Evolutionary conservation across 2,113 vertebrate species (phyloP), one percentile per base, ranked within the genome.

Genomic region (Nothobranchius furzeri): DNA sequence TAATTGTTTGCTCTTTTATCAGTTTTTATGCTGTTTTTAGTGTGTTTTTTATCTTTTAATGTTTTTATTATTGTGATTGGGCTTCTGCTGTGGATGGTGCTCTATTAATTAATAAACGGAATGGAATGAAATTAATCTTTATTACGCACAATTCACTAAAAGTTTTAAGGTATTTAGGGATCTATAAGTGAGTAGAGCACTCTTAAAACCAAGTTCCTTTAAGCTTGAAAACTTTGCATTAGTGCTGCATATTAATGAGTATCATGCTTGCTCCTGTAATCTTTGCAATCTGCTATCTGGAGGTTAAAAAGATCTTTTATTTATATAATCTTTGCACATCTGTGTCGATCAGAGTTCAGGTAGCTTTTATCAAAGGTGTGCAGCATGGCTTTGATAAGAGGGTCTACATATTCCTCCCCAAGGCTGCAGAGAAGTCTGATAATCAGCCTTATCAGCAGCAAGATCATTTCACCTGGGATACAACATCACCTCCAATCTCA

Each of bases 301-400:
- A 88, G 78, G 80, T 83, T 68, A 68, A 24, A 78, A 56, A 64
- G 68, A 75, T 69, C 11, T 73, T 72, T 76, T 71, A 81, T 81
- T 76, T 67, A 79, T 87, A 74, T 81, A 75, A 86, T 85, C 81
- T 82, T 60, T 58, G 30, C 75, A 64, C 63, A 83, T 84, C 75
- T 75, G 61, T 68, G 66, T 86, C 59, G 55, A 82, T 87, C 78
- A 53, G 54, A 75, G 78, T 81, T 76, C 50, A 82, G 80, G 69
- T 72, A 63, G 72, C 64, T 73, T 87, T 90, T 82, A 87, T 85
- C 76, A 80, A 77, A 85, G 66, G 62, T 83, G 84, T 68, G 65
- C 58, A 73, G 73, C 12, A 3, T 68, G 56, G 76, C 72, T 81
- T 64, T 77, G 79, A 88, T 78, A 75, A 57, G 53, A 71, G 40